These are phyloP conservation scores for Drosophila leonis DNA, from an alignment of 2,888 invertebrate genomes.

Conservation along the genomic window DNA sequence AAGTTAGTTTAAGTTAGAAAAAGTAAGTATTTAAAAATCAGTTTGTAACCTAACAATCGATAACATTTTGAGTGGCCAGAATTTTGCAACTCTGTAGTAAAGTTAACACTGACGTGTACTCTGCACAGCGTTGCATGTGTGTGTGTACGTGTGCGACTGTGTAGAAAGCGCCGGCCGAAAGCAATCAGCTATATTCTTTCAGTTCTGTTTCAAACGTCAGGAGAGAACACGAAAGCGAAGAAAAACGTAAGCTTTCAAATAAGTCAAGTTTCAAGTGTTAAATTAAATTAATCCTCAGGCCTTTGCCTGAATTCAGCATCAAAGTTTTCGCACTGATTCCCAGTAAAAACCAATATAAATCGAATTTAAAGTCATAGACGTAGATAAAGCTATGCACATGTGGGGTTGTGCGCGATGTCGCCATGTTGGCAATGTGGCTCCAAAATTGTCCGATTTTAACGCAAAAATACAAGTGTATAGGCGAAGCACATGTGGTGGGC, in stretches of 20 bases:
- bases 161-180: conserved; percentile 68
- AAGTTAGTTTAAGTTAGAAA: conserved; percentile 59
- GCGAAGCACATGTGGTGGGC: conserved; percentile 33
- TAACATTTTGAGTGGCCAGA: conserved; percentile 9
- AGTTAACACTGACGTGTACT: conserved; percentile 70
- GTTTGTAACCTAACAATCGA: conserved; percentile 41
- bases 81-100: conserved; percentile 59
- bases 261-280: conserved; percentile 54
- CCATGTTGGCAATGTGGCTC: conserved; percentile 71
- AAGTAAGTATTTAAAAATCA: conserved; percentile 72
- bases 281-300: conserved; percentile 29
- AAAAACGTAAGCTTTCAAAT: conserved; percentile 18
- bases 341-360: conserved; percentile 13
- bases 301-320: neutral
- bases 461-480: neutral
- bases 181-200: conserved; percentile 52
- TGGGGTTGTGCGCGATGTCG: conserved; percentile 42
- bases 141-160: conserved; percentile 10
- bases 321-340: neutral
- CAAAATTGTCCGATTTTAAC: neutral
- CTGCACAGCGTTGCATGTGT: conserved; percentile 32
- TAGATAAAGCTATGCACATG: conserved; percentile 29
- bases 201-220: conserved; percentile 66
- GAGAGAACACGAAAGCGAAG: conserved; percentile 29
- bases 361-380: neutral